Evolutionary conservation across 2,888 invertebrate genomes (phyloP).

Genomic region (Drosophila atripex): DNA sequence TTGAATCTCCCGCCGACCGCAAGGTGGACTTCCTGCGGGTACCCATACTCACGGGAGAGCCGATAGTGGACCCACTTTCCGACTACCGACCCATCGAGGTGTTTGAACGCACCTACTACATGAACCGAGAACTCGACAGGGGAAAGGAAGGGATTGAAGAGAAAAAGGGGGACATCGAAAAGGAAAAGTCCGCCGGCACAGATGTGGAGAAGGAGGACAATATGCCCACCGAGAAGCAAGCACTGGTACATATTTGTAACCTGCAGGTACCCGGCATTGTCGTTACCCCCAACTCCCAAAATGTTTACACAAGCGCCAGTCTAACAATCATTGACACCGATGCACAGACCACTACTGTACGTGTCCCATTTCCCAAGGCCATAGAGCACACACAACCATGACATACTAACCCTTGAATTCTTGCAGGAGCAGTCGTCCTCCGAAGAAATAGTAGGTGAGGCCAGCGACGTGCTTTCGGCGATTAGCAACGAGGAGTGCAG

Average conservation of each 20-base stretch:
- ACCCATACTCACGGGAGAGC: slow-evolving; percentile 78
- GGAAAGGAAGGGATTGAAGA: slow-evolving; percentile 64
- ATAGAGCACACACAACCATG: background rate
- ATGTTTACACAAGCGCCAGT: slow-evolving; percentile 85
- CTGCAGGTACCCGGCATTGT: slow-evolving; percentile 82
- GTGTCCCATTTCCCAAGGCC: slow-evolving; percentile 45
- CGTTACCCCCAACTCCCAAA: slow-evolving; percentile 74
- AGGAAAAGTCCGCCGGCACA: slow-evolving; percentile 7
- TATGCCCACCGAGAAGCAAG: slow-evolving; percentile 7
- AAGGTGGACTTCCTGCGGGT: slow-evolving; percentile 80
- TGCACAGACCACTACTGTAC: slow-evolving; percentile 77
- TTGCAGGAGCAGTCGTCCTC: slow-evolving; percentile 82
- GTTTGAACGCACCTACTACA: slow-evolving; percentile 82
- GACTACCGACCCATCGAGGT: slow-evolving; percentile 83
- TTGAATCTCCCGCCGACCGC: slow-evolving; percentile 69
- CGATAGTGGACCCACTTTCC: slow-evolving; percentile 81
- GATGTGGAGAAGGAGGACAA: slow-evolving; percentile 26
- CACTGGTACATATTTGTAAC: slow-evolving; percentile 72
- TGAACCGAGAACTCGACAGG: slow-evolving; percentile 76
- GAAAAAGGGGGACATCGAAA: slow-evolving; percentile 11
- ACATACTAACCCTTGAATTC: background rate
- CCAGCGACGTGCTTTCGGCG: slow-evolving; percentile 86
- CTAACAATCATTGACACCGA: slow-evolving; percentile 88
- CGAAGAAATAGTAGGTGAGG: slow-evolving; percentile 81
- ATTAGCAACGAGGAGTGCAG: slow-evolving; percentile 90